Percentiles rank a stretch among this genome's conserved stretches.
These are phyloP conservation scores for Lasiurus borealis DNA, from an alignment of 2,113 vertebrate genomes.

Conservation along the genomic window DNA sequence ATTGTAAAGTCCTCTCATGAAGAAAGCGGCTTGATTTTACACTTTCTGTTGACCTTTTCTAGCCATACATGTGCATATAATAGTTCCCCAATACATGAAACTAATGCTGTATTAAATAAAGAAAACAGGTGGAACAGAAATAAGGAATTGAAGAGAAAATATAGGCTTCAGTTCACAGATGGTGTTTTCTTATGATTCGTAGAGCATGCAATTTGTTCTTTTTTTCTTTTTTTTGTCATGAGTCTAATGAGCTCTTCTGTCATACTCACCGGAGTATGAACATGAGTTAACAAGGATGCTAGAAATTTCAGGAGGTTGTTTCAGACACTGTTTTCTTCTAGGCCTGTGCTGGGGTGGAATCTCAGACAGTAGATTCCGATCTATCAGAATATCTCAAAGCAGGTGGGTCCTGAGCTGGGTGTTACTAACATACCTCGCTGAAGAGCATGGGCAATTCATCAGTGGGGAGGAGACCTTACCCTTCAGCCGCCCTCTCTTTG, in stretches of 20 bases:
- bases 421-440: background rate
- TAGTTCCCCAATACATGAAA: background rate
- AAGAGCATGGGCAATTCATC: background rate
- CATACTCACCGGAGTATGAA: background rate
- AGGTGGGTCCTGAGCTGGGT: background rate
- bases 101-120: background rate
- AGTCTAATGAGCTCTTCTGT: background rate
- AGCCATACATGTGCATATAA: background rate
- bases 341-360: background rate
- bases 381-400: slow-evolving; percentile 8
- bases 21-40: slow-evolving; percentile 14
- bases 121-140: slow-evolving; percentile 12
- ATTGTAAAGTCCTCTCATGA: background rate
- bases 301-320: background rate
- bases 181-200: background rate
- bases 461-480: background rate
- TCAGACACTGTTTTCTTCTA: slow-evolving; percentile 13
- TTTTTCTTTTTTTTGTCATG: background rate
- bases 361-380: background rate
- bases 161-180: background rate
- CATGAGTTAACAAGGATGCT: background rate
- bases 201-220: background rate
- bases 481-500: background rate
- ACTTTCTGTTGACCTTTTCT: background rate
- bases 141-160: slow-evolving; percentile 28